Evolutionary conservation across 2,888 invertebrate genomes (phyloP), one percentile per base, ranked within the genome.

Genomic region (Melolontha melolontha): DNA sequence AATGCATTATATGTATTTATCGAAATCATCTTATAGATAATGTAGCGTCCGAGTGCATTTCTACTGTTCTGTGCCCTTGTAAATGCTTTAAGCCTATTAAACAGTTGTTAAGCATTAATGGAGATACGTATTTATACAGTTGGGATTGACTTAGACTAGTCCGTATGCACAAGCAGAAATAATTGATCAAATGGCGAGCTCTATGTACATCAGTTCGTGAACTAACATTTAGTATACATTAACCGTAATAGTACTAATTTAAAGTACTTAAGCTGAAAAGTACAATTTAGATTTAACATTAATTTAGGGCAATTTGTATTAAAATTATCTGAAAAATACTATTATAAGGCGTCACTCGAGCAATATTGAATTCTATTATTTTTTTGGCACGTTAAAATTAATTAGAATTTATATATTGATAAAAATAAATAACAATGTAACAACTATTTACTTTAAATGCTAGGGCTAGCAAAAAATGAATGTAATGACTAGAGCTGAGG

Each of bases 11-110:
- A 34, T 47, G 59, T 62, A 47, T 47, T 47, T 16, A 44, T 34
- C 39, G 47, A 62, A 62, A 62, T 62, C 59, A 44, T 62, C 59
- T 62, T 62, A 62, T 47, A 47, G 47, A 16, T 62, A 62, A 62
- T 62, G 59, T 42, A 34, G 47, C 34, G 59, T 16, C 47, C 47
- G 49, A 47, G 47, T 47, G 59, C 59, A 39, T 62, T 62, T 47
- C 16, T 39, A 34, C 59, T 47, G 42, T 11, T 34, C 59, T 54
- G n/a, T 54, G 16, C 39, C 27, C n/a, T 17, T 62, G 59, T 42
- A 57, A 57, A 44, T n/a, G 57, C 59, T 29, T 14, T 62, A 62
- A 62, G 59, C 59, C 47, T 49, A 62, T 62, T 62, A 47, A 47
- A 34, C 47, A 62, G 39, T 62, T 47, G 47, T 62, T 34, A 34